phyloP scores from a whole-genome alignment of 2,888 invertebrate species.

The Icerya purchasi region DNA sequence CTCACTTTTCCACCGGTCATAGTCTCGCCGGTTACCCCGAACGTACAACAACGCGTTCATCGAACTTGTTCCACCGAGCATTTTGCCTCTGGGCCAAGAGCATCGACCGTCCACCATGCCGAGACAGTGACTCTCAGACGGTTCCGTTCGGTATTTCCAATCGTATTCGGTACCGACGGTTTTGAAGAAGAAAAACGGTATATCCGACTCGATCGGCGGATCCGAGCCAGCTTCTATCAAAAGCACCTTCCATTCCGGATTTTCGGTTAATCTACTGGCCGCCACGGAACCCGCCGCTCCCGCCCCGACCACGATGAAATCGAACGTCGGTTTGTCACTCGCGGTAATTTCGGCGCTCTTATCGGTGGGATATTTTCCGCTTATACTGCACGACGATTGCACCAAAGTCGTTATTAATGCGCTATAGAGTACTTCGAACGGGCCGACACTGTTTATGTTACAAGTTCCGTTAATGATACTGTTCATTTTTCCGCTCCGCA shows the following conservation, averaged over 20 bases:
- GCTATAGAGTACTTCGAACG: neutral
- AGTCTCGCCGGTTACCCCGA: conserved; percentile 12
- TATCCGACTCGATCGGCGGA: conserved; percentile 27
- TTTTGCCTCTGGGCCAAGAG: conserved; percentile 7
- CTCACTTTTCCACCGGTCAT: conserved; percentile 9
- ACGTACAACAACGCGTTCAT: conserved; percentile 13
- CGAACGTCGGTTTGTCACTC: conserved; percentile 15
- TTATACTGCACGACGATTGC: neutral
- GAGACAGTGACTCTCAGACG: conserved; percentile 23
- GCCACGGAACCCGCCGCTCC: conserved; percentile 33
- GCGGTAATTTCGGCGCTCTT: neutral
- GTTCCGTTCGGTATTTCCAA: conserved; percentile 28
- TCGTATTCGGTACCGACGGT: conserved; percentile 21
- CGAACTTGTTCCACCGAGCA: conserved; percentile 14
- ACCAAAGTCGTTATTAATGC: neutral
- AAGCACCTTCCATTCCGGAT: conserved; percentile 27
- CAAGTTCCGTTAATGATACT: neutral
- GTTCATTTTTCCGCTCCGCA: neutral
- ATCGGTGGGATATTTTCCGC: neutral
- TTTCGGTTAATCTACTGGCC: conserved; percentile 30
- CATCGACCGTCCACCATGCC: conserved; percentile 1
- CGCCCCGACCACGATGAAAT: conserved; percentile 31
- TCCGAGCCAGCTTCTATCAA: conserved; percentile 29
- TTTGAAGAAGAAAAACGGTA: conserved; percentile 27
- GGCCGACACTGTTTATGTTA: neutral